These are phyloP conservation scores for Steinernema carpocapsae DNA, from an alignment of 2,888 invertebrate genomes.

Conservation along the genomic window DNA sequence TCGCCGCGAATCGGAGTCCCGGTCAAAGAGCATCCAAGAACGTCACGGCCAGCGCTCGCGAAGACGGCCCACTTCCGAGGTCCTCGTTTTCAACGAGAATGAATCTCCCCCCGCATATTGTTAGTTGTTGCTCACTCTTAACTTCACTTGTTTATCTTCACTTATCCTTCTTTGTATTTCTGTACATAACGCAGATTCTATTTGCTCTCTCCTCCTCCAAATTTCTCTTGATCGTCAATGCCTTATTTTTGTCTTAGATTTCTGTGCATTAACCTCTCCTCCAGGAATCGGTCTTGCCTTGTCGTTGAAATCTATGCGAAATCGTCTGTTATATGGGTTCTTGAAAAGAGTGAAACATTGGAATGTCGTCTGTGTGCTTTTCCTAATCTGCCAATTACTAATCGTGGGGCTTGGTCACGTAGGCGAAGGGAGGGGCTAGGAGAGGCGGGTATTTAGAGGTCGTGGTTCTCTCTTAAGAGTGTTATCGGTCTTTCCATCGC, in stretches of 20 bases:
- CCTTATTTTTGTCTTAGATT: background rate
- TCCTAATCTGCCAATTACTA: too few species aligned
- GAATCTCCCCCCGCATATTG: conserved; percentile 30
- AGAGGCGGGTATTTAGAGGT: too few species aligned
- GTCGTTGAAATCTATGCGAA: background rate
- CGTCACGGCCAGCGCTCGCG: background rate
- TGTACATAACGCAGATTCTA: conserved; percentile 26
- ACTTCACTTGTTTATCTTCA: conserved; percentile 16
- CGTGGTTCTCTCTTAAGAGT: too few species aligned
- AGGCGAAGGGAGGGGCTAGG: too few species aligned
- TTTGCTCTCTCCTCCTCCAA: background rate
- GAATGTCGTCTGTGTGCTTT: too few species aligned
- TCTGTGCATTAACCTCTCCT: background rate
- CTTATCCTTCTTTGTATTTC: background rate
- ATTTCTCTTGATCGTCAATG: background rate
- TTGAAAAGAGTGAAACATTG: too few species aligned
- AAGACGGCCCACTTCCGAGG: conserved; percentile 17
- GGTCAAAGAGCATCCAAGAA: conserved; percentile 2
- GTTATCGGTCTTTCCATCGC: too few species aligned
- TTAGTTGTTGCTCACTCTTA: conserved; percentile 16
- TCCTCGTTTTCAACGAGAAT: conserved; percentile 29
- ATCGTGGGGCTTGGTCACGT: too few species aligned
- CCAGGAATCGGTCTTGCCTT: background rate
- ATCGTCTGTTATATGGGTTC: conserved; percentile 3
- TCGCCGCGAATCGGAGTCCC: conserved; percentile 17